These are phyloP conservation scores for Enteromius treurensis DNA, from an alignment of 2,797 vertebrate species.

Conservation along the genomic window DNA sequence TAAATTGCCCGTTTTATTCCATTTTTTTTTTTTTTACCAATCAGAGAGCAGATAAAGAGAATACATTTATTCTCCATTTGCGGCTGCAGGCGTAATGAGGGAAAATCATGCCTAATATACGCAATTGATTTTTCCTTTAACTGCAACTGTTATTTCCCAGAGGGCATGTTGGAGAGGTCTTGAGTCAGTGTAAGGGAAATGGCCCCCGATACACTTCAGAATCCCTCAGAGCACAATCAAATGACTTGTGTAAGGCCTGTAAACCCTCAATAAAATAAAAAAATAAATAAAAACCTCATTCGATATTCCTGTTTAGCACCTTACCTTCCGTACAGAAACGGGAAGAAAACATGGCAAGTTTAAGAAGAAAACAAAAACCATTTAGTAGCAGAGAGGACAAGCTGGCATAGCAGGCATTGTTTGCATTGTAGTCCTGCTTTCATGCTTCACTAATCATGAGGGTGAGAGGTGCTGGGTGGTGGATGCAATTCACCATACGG, in stretches of 20 bases:
- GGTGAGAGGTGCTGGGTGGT: conserved; percentile 59
- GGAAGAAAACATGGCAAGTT: conserved; percentile 61
- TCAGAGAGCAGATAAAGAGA: conserved; percentile 66
- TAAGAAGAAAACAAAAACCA: conserved; percentile 68
- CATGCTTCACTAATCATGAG: conserved; percentile 70
- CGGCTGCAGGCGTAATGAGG: conserved; percentile 60
- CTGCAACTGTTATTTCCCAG: conserved; percentile 68
- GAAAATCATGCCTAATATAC: conserved; percentile 76
- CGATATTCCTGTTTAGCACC: conserved; percentile 64
- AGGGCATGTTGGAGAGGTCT: conserved; percentile 61
- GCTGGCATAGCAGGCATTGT: conserved; percentile 65
- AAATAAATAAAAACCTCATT: conserved; percentile 7
- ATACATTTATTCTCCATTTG: conserved; percentile 69
- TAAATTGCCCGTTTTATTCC: background rate
- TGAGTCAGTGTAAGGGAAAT: conserved; percentile 56
- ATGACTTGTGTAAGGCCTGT: conserved; percentile 35
- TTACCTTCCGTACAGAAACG: conserved; percentile 81
- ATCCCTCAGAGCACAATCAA: conserved; percentile 49
- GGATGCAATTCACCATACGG: conserved; percentile 60
- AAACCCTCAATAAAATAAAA: conserved; percentile 32
- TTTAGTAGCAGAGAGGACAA: conserved; percentile 66
- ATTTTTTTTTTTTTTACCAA: conserved; percentile 56
- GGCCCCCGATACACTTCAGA: conserved; percentile 40
- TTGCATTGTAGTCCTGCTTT: conserved; percentile 64
- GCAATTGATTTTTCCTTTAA: conserved; percentile 79